Conservation (phyloP, 2,888 invertebrate species). For the Hirtodrosophila histrioides region DNA sequence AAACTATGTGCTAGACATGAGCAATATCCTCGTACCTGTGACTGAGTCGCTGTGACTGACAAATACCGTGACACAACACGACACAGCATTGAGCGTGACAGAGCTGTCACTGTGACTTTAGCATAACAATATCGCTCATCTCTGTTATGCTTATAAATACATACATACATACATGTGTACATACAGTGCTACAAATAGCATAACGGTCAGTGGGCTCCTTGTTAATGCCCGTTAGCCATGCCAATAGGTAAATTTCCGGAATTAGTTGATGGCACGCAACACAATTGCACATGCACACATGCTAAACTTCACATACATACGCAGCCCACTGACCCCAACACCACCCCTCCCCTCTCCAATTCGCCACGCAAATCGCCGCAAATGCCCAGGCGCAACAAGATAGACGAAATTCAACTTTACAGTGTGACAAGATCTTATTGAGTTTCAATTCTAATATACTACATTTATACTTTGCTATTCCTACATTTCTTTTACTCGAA, state of each 20-base stretch:
- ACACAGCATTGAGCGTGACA: too few species aligned
- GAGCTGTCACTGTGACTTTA: too few species aligned
- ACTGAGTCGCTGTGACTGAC: too few species aligned
- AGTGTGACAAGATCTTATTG: constrained; percentile 26
- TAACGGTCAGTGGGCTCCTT: constrained; percentile 44
- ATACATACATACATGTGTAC: not conserved
- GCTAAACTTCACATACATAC: not conserved
- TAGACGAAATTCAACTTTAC: constrained; percentile 10
- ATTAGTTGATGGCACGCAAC: constrained; percentile 65
- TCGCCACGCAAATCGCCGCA: constrained; percentile 1
- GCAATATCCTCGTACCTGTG: too few species aligned
- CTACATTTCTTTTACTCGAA: too few species aligned
- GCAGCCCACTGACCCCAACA: constrained; percentile 57
- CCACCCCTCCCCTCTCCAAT: constrained; percentile 9
- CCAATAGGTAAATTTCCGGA: constrained; percentile 64
- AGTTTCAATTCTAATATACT: too few species aligned
- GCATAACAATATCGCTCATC: too few species aligned
- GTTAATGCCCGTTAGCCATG: constrained; percentile 55
- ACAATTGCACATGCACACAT: constrained; percentile 4
- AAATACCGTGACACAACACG: too few species aligned
- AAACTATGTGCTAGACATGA: too few species aligned
- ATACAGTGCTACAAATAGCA: constrained; percentile 3
- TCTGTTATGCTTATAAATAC: not conserved
- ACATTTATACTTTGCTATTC: too few species aligned
- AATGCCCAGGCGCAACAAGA: constrained; percentile 23